A percentile compares a stretch with the other conserved stretches of the same genome.
phyloP scores from a whole-genome alignment of 2,113 vertebrate genomes.

The Oncorhynchus mykiss region DNA sequence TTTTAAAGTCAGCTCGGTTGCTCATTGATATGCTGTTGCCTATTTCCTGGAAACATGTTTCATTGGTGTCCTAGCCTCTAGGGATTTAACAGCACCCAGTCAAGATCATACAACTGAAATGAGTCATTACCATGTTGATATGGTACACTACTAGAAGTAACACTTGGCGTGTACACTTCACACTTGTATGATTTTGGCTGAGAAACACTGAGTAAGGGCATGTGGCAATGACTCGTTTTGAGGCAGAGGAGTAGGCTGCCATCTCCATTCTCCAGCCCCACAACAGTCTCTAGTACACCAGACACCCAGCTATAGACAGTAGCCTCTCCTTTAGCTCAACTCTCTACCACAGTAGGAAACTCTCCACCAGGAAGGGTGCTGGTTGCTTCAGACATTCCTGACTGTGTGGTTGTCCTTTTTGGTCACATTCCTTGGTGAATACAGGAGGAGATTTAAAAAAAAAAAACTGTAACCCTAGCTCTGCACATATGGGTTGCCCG shows the following conservation, averaged over 20 bases:
- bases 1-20: neutral
- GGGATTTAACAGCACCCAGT: neutral
- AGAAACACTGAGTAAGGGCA: neutral
- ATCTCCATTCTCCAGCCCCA: neutral
- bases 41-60: neutral
- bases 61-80: neutral
- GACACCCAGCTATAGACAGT: neutral
- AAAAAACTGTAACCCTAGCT: conserved; percentile 35
- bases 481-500: neutral
- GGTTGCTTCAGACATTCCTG: conserved; percentile 55
- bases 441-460: conserved; percentile 37
- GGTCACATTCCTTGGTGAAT: conserved; percentile 59
- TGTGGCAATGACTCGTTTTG: neutral
- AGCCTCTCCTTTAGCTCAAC: neutral
- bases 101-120: neutral
- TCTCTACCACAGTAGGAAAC: conserved; percentile 41
- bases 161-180: neutral
- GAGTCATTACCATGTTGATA: neutral
- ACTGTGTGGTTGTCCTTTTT: conserved; percentile 36
- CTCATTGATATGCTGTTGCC: neutral
- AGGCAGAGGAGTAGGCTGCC: neutral
- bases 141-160: neutral
- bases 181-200: neutral
- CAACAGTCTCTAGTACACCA: neutral
- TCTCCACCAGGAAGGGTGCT: conserved; percentile 33